Base-by-base conservation (phyloP, 2,797 vertebrate species). In the Mycteria americana region DNA sequence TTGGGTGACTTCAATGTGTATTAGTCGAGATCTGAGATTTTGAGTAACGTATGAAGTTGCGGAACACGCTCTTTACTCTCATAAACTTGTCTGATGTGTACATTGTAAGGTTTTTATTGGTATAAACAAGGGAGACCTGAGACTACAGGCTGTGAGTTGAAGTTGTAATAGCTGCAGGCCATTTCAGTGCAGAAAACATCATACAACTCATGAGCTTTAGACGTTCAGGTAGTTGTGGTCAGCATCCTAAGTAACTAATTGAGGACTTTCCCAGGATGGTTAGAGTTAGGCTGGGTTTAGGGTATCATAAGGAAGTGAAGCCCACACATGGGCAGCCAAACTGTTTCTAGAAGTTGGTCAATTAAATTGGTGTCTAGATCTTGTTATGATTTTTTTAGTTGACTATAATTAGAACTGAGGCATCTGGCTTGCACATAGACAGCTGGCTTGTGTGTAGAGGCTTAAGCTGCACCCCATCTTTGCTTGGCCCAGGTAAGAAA, bases 181-280 rank as follows among this genome's bases (percentile, higher is more conserved):
- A 3, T 19, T 57, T 11, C 43, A 81, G 31, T 37, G 30, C 11
- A 35, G 62, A 41, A 18, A 39, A 27, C 19, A 3, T 17, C 6
- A 17, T 5, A 1, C 7, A 3, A 0, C 57, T 16, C 12, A 9
- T 25, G 41, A 45, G 21, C 53, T 74, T 46, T 13, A 46, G n/a
- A 18, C 10, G 5, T 43, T 12, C 39, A 24, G 25, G 13, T 43
- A 53, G 31, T 13, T 28, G 23, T 10, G 43, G 28, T 50, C 43
- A 53, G 22, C 16, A 18, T 69, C 48, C 9, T 2, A 7, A 45
- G 48, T 65, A 46, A 48, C 11, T 25, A n/a, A 41, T 73, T 39
- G 53, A 27, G 28, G 51, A 11, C 10, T 64, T 53, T 33, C 27
- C 54, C 11, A 7, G 25, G 8, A 17, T 46, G 4, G 1, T 28